Evolutionary conservation across 2,797 vertebrate genomes (phyloP), one percentile per base, ranked within the genome.

Genomic region (Centropyge bicolor): DNA sequence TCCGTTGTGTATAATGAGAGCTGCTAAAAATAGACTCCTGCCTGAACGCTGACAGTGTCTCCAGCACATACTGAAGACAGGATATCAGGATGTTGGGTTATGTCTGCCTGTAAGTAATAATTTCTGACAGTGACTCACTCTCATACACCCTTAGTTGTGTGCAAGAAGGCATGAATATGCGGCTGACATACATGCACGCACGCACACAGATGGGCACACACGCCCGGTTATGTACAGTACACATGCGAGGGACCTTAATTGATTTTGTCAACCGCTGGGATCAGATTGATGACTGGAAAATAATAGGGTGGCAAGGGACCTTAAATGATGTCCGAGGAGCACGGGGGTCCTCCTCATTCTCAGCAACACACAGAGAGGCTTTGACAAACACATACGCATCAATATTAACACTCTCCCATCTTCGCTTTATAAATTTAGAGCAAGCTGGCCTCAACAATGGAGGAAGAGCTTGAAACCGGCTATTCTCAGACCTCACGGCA

Each of bases 1-100:
- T 85, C 68, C 51, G 31, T 67, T 76, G 63, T 80, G 87, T 85
- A 89, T 92, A 90, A 90, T 88, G 74, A 85, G 79, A 68, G 65
- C 48, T 62, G 75, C 92, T 93, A 92, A 89, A 91, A 91, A 92
- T 92, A 92, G 86, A 78, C 70, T 75, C 70, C 61, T 19, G 56
- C 80, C 45, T 27, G 63, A 76, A 60, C 3, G 61, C 74, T 83
- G 83, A 84, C 81, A 77, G 74, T 67, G 63, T 80, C 77, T 88
- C 84, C 75, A 72, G 76, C 83, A 80, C 80, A 74, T 36, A 35
- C 73, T 73, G 75, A 49, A 82, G 75, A 84, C 81, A 71, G 63
- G 74, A 55, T 48, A 60, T 82, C 66, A 73, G 68, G 36, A 75
- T 77, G 84, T 80, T 86, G 78, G 79, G 62, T 78, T 77, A 41